Evolutionary conservation across 92 coral and sea anemone species (phyloP), one percentile per base, ranked within the genome.

Genomic region (Siderastrea siderea): DNA sequence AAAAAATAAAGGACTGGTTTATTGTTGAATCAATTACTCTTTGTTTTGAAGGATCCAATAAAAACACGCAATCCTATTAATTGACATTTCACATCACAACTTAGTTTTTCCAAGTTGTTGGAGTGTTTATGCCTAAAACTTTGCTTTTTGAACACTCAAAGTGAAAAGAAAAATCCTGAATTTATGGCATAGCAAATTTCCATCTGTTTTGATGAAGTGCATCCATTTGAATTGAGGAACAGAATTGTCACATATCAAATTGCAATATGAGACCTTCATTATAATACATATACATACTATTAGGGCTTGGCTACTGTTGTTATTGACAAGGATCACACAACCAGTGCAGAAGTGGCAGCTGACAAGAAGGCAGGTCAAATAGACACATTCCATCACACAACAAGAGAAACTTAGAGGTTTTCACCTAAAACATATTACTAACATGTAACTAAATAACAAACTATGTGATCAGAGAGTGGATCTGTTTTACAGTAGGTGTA

Each of bases 331-430:
- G 12, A 65, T 79, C 84, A 79, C 62, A 38, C 84, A 79, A 66
- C 68, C 14, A 19, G 10, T 19, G 17, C 53, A 19, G 51, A 64
- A 77, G 81, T 57, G 81, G 5, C 61, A 66, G 73, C 66, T 13
- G 7, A 52, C 84, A 81, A 45, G 52, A 10, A 81, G 86, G 69
- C 2, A 51, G 63, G 77, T 68, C 77, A 68, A 53, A 65, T 16
- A 45, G n/a, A 55, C 60, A 49, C 84, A 66, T 80, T 80, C 84
- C 49, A 57, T 80, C 84, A 80, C 84, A 65, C 50, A 80, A 51
- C 46, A 15, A 14, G 7, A 47, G 19, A 16, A 10, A 51, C 1
- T 17, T 38, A 6, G 15, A 53, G 17, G 64, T 62, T 78, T 49
- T 47, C n/a, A 47, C 3, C 52, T 45, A 19, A 3, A 1, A 65